Base-by-base conservation (phyloP, 92 coral and sea anemone genomes). In the Phenganax subtilis region DNA sequence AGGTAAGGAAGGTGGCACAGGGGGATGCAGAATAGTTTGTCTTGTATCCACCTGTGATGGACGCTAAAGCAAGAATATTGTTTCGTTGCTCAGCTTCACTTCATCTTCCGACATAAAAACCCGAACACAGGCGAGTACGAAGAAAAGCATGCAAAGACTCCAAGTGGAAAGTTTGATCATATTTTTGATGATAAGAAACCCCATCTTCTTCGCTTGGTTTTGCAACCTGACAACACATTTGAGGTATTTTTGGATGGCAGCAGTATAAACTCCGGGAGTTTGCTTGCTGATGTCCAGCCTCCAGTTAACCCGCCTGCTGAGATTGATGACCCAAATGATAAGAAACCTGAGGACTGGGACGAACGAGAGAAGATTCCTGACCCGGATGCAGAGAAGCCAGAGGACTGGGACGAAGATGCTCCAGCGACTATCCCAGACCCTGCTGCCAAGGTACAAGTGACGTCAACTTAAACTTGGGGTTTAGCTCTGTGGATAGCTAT, bases 381-480 rank as follows among this genome's bases (percentile, higher is more conserved):
- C 55, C 96, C 98, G 51, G 98, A 94, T 86, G 98, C 98, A 0
- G 97, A 92, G 76, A 94, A 94, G 70, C 98, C 98, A 2, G 98
- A 94, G 30, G 97, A 94, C 81, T 94, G 98, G 98, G 93, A 94
- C 72, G 98, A 94, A 61, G 98, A 94, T 86, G 98, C 98, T 8
- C 97, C 98, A 15, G 90, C 94, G 28, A 94, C 91, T 76, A 94
- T 94, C 44, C 85, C 93, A 27, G 96, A 92, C 74, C 87, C 97
- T 59, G 82, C 76, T 85, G 96, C 94, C 28, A 92, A 94, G 97
- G 47, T 37, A 37, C 47, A 37, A 37, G 47, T 37, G 2, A 37
- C 47, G 0, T 37, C 47, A 37, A 37, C 47, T 0, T 37, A 37
- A 0, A 37, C 47, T 37, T 37, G 47, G 0, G 3, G 47, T 37